Conservation (phyloP, 2,888 invertebrate genomes). For the Mimas tiliae region DNA sequence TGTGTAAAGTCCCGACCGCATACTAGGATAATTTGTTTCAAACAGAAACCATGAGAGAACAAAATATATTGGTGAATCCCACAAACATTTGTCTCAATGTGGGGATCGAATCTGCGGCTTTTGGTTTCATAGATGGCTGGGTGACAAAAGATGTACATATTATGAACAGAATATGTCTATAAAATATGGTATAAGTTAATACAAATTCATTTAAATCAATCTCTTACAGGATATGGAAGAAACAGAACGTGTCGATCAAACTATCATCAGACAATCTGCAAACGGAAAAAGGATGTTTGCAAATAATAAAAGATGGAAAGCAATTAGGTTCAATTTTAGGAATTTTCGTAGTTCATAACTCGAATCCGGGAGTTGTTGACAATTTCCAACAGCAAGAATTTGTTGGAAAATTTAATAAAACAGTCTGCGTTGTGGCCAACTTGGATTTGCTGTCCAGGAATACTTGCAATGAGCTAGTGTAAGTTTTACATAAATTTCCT, state of each 20-base stretch:
- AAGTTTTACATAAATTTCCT: slow-evolving; percentile 30
- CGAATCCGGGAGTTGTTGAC: slow-evolving; percentile 32
- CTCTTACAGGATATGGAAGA: slow-evolving; percentile 46
- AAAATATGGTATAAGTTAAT: no score
- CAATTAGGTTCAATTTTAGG: slow-evolving; percentile 57
- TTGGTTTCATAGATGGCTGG: no score
- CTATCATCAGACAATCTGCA: slow-evolving; percentile 53
- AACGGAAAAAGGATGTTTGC: slow-evolving; percentile 48
- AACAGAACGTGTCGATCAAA: slow-evolving; percentile 49
- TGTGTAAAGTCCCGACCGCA: not conserved
- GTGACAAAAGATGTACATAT: no score
- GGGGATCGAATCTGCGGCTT: no score
- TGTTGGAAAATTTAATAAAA: slow-evolving; percentile 48
- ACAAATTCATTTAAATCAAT: not conserved
- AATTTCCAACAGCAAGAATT: slow-evolving; percentile 42
- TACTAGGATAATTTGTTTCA: not conserved
- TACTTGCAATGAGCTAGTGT: slow-evolving; percentile 55
- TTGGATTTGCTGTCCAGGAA: slow-evolving; percentile 56
- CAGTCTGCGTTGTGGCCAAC: slow-evolving; percentile 49
- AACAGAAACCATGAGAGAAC: not conserved
- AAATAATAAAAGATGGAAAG: slow-evolving; percentile 49
- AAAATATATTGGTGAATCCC: no score
- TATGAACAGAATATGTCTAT: no score
- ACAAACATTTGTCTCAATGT: no score
- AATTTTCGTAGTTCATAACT: slow-evolving; percentile 53